Evolutionary conservation across 2,113 vertebrate genomes (phyloP).

Genomic region (Arenaria interpres): DNA sequence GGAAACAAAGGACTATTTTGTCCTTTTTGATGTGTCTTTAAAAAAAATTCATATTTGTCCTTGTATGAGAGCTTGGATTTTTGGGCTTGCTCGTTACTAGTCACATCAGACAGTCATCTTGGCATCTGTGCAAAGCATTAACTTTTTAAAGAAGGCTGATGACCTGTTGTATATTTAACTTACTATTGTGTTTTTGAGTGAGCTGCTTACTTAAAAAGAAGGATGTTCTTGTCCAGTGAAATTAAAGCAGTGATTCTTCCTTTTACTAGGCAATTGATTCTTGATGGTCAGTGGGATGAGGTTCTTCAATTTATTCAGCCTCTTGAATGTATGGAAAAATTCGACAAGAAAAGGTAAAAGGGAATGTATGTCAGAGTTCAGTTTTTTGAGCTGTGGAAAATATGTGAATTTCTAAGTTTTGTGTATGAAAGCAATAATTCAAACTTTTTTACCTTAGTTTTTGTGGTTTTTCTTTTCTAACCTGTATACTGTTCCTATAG

Average conservation of each 20-base stretch:
- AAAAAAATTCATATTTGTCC: neutral
- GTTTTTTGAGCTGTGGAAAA: neutral
- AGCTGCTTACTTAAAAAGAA: neutral
- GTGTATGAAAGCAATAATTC: neutral
- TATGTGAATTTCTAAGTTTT: neutral
- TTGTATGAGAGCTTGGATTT: neutral
- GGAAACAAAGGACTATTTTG: neutral
- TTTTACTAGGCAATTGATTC: slow-evolving; percentile 87
- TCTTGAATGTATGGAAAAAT: slow-evolving; percentile 96
- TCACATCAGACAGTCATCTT: neutral
- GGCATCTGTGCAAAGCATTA: neutral
- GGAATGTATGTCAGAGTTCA: neutral
- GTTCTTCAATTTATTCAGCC: slow-evolving; percentile 99
- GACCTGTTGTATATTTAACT: neutral
- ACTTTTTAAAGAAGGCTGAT: neutral
- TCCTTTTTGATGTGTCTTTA: neutral
- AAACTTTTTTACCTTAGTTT: neutral
- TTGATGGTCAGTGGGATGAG: slow-evolving; percentile 98
- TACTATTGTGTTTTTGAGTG: neutral
- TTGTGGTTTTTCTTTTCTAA: neutral
- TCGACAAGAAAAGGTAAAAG: slow-evolving; percentile 93
- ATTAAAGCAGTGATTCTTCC: neutral
- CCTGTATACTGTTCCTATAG: neutral
- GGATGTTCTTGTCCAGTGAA: neutral
- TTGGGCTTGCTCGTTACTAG: neutral